A percentile compares a stretch with the other conserved stretches of the same genome.
Conservation (phyloP, 92 coral and sea anemone species). For the Palythoa grandis region DNA sequence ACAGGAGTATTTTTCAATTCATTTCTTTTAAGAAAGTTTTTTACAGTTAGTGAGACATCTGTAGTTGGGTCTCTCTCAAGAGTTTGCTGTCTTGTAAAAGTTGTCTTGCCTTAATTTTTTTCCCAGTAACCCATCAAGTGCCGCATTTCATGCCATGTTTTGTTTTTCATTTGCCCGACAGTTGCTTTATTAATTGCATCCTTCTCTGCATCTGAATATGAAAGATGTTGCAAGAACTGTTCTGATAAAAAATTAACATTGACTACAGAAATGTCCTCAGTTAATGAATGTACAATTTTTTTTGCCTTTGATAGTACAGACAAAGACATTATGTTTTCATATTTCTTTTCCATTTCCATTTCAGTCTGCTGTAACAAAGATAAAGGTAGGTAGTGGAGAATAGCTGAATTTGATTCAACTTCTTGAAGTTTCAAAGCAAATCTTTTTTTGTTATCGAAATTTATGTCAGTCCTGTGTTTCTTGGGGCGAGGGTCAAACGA, state of each 20-base stretch:
- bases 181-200: not conserved
- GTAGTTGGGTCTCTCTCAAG: conserved; percentile 41
- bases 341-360: conserved; percentile 24
- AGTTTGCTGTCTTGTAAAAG: conserved; percentile 40
- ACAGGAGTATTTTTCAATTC: not conserved
- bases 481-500: too few relatives aligned
- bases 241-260: conserved; percentile 34
- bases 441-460: too few relatives aligned
- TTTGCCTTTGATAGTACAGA: conserved; percentile 52
- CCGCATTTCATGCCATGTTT: not conserved
- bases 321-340: conserved; percentile 27
- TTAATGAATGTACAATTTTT: conserved; percentile 24
- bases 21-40: conserved; percentile 27
- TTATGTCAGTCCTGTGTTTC: too few relatives aligned
- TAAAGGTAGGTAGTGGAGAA: too few relatives aligned
- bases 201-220: conserved; percentile 59
- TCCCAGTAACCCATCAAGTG: conserved; percentile 17
- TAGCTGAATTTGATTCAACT: conserved; percentile 64
- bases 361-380: conserved; percentile 22
- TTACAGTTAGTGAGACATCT: conserved; percentile 24
- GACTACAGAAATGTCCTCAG: not conserved
- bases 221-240: too few relatives aligned
- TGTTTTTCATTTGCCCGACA: too few relatives aligned
- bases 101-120: conserved; percentile 30
- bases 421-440: too few relatives aligned